These are phyloP conservation scores for Eidolon dupreanum DNA, from an alignment of 2,797 vertebrate species.

Conservation along the genomic window DNA sequence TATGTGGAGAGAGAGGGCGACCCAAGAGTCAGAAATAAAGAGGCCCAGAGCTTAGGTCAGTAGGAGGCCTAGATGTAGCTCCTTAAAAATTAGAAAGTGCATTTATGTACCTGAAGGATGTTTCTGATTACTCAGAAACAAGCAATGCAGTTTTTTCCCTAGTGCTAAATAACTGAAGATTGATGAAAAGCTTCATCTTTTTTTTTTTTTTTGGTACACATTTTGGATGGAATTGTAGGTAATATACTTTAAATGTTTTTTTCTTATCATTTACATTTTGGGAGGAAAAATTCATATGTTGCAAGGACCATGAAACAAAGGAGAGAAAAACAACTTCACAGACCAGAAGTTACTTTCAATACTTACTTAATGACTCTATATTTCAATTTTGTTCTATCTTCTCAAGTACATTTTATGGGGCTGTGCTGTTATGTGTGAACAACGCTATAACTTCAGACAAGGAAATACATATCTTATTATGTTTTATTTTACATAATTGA, in stretches of 20 bases:
- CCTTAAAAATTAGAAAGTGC: not conserved
- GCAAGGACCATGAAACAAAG: constrained; percentile 67
- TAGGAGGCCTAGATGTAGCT: not conserved
- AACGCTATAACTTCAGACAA: constrained; percentile 74
- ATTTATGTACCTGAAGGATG: not conserved
- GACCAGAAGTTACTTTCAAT: constrained; percentile 74
- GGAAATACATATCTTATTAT: constrained; percentile 78
- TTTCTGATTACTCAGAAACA: not conserved
- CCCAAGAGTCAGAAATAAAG: not conserved
- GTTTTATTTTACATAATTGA: constrained; percentile 82
- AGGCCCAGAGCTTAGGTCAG: not conserved
- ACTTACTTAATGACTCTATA: constrained; percentile 78
- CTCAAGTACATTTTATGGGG: constrained; percentile 78
- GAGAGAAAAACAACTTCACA: constrained; percentile 72
- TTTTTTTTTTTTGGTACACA: not conserved
- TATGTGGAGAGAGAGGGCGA: not conserved
- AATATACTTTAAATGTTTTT: constrained; percentile 24
- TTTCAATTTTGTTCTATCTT: constrained; percentile 78
- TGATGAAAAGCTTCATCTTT: not conserved
- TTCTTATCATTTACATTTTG: constrained; percentile 45
- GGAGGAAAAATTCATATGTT: constrained; percentile 35
- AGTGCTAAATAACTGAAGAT: not conserved
- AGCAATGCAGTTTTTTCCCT: not conserved
- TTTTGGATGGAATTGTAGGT: not conserved
- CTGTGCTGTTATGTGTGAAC: constrained; percentile 70